A percentile compares a stretch with the other conserved stretches of the same genome.
phyloP scores from a whole-genome alignment of 2,797 vertebrate species.

The Aselliscus stoliczkanus region DNA sequence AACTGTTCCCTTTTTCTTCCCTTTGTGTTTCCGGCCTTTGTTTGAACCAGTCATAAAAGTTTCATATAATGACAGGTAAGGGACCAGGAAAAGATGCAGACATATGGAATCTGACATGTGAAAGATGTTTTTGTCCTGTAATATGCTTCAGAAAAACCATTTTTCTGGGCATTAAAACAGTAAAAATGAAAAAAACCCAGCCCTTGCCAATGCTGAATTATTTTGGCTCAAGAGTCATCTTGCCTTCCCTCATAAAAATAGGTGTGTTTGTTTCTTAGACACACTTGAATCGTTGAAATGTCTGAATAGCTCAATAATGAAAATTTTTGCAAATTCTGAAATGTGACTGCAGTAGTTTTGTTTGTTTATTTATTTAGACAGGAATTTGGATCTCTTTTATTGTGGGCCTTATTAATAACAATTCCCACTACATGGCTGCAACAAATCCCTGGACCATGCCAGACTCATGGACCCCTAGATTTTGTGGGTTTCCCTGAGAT shows the following conservation, averaged over 20 bases:
- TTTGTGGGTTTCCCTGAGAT: background rate
- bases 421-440: background rate
- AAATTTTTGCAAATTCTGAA: background rate
- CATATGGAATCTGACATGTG: conserved; percentile 48
- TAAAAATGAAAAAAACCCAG: conserved; percentile 11
- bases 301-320: background rate
- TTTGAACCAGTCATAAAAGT: conserved; percentile 65
- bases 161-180: conserved; percentile 47
- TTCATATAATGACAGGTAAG: conserved; percentile 64
- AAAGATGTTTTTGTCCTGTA: conserved; percentile 42
- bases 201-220: conserved; percentile 15
- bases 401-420: background rate
- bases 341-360: background rate
- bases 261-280: conserved; percentile 5
- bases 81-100: conserved; percentile 47
- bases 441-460: background rate
- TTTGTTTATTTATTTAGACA: background rate
- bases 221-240: conserved; percentile 24
- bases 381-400: background rate
- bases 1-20: conserved; percentile 25
- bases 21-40: conserved; percentile 43
- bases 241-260: background rate
- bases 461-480: background rate
- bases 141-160: conserved; percentile 26
- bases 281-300: background rate